Base-by-base conservation (phyloP, 2,113 vertebrate species). In the Eonycteris spelaea region DNA sequence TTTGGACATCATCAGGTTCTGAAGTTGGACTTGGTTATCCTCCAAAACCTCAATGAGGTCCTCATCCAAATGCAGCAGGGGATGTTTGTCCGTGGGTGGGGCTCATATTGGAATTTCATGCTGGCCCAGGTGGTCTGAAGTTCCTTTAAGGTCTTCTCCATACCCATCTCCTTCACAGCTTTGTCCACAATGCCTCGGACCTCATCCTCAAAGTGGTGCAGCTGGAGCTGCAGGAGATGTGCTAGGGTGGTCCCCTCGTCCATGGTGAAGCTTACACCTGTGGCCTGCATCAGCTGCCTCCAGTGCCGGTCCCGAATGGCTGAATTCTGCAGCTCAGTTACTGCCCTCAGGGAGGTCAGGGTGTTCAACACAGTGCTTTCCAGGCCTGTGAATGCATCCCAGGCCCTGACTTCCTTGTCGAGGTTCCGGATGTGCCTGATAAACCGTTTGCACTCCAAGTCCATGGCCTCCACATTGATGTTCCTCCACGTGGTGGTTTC, bases 1-100 rank as follows among this genome's bases (percentile, higher is more conserved):
- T 96, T 99, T 99, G 83, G 99, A 99, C 0, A 98, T 98, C 98
- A 99, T 99, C 43, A 99, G 98, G 94, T 99, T 99, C 98, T 99
- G 99, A 84, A 99, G 98, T 93, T 99, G 99, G 55, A 99, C 99
- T 94, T 99, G 99, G 98, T 99, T 99, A 96, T 99, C 99, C 82
- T 99, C 99, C 90, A 99, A 98, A 7, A 98, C 99, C 94, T 99
- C 99, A 0, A 99, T 98, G 61, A 99, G 99, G 51, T 99, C 99
- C 95, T 99, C 99, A 0, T 99, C 98, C 0, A 98, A 98, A 71
- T 96, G 98, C 84, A 99, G 98, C 95, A 99, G 96, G 0, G 99
- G 26, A 99, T 40, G 15, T 61, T 45, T 1, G 99, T 99, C 63
- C 98, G 98, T 0, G 97, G 96, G 88, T 99, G 99, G 78, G 97